Percentiles rank a stretch among this genome's conserved stretches.
phyloP scores from a whole-genome alignment of 1,140 invertebrate species.

The Melitaea cinxia region DNA sequence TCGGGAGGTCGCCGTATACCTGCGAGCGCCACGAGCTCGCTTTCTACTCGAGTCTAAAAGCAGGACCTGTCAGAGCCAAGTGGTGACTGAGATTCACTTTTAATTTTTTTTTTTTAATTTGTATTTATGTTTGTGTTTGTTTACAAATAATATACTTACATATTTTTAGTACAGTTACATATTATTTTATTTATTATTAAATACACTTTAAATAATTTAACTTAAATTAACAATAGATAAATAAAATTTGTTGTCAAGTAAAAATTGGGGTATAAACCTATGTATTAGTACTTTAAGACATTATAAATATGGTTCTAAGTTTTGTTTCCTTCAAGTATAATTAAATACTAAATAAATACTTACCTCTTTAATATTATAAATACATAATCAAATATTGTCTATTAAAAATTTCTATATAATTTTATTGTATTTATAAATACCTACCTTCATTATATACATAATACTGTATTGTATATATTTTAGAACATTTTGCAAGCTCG shows the following conservation, averaged over 20 bases:
- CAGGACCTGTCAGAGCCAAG: constrained; percentile 79
- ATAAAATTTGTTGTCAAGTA: no score
- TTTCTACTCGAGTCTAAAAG: constrained; percentile 79
- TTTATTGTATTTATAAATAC: not conserved
- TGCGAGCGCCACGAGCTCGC: constrained; percentile 60
- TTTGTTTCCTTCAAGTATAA: no score
- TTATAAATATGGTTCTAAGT: no score
- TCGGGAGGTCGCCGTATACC: constrained; percentile 73
- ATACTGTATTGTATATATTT: not conserved
- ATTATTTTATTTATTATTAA: no score
- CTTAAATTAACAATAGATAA: no score
- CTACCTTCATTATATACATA: constrained; percentile 2
- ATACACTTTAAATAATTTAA: no score
- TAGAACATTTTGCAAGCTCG: constrained; percentile 12
- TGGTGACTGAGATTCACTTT: constrained; percentile 48
- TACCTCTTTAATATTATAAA: not conserved
- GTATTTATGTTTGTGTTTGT: constrained; percentile 12
- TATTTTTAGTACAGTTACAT: no score
- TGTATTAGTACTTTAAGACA: no score
- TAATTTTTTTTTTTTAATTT: constrained; percentile 4
- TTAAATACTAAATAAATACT: not conserved
- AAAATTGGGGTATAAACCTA: no score
- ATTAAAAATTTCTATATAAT: no score
- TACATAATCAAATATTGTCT: not conserved
- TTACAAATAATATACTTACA: no score